Base-by-base conservation (phyloP, 2,888 invertebrate species). In the Dryobotodes eremita region DNA sequence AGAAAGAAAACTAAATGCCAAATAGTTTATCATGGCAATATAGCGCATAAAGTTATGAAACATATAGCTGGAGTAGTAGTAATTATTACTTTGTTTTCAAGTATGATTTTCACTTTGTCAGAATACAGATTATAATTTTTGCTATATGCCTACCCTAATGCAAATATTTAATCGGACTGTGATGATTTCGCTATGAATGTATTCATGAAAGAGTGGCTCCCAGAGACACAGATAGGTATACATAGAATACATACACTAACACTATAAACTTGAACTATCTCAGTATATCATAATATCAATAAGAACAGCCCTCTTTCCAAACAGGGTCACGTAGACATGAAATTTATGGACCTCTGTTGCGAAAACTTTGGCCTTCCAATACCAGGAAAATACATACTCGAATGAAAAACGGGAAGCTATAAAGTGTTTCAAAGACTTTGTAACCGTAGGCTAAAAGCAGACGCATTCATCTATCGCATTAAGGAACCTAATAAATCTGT, bases 401-500 rank as follows among this genome's bases (percentile, higher is more conserved):
- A 86, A 89, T 89, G 88, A 91, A 88, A 89, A 89, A 88, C 80
- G 84, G 79, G 81, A 89, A 88, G 87, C 88, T 90, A 90, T 91
- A 91, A 90, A 90, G 89, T 90, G 74, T 90, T 91, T 87, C 80
- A 83, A 90, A 91, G 90, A 80, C 80, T 80, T 86, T 85, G 70
- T 88, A 91, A 81, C 86, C 91, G 86, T 92, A 90, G 89, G 90
- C 90, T 88, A 85, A 82, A 91, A 90, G 89, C 89, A 90, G 89
- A 89, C 73, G 78, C 91, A 81, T 87, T 90, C 92, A 94, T 94
- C 93, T 92, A 93, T 94, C 92, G 92, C 89, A 92, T 90, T 92
- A 93, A 93, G 94, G 92, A 94, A 94, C 92, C 92, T 90, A 93
- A 95, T 96, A 96, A 95, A 96, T 96, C 94, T 92, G 90, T 82